These are phyloP conservation scores for Carapus acus DNA, from an alignment of 2,797 vertebrate species.

Conservation along the genomic window DNA sequence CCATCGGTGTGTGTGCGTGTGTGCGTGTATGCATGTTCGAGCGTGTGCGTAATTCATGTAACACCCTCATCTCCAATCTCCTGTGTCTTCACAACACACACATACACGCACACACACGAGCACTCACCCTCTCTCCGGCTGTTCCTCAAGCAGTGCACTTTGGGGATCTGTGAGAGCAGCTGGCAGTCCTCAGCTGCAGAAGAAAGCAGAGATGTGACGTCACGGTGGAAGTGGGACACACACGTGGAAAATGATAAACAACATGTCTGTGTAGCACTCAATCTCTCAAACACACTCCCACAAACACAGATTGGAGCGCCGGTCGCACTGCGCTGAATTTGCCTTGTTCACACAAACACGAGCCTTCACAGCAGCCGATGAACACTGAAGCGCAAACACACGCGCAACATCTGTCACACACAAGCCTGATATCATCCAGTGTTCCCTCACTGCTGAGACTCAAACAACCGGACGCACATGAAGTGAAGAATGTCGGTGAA, in stretches of 20 bases:
- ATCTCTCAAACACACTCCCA: conserved; percentile 13
- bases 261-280: no score
- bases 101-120: neutral
- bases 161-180: conserved; percentile 91
- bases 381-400: conserved; percentile 4
- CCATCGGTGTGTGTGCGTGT: no score
- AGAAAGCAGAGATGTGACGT: conserved; percentile 49
- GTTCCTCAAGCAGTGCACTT: conserved; percentile 92
- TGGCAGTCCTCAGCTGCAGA: conserved; percentile 91
- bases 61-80: neutral
- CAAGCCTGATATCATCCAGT: conserved; percentile 4
- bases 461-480: conserved; percentile 6
- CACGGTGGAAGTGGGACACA: conserved; percentile 44
- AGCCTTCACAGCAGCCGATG: conserved; percentile 8
- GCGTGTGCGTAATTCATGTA: no score
- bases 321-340: conserved; percentile 2
- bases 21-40: no score
- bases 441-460: conserved; percentile 7
- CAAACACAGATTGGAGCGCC: conserved; percentile 6
- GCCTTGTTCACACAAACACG: conserved; percentile 2
- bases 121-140: conserved; percentile 85
- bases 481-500: conserved; percentile 9
- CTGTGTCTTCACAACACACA: neutral
- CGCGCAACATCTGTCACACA: conserved; percentile 7
- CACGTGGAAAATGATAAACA: conserved; percentile 18